Evolutionary conservation across 1,140 invertebrate genomes (phyloP), one percentile per base, ranked within the genome.

Genomic region (Doryteuthis pealeii): DNA sequence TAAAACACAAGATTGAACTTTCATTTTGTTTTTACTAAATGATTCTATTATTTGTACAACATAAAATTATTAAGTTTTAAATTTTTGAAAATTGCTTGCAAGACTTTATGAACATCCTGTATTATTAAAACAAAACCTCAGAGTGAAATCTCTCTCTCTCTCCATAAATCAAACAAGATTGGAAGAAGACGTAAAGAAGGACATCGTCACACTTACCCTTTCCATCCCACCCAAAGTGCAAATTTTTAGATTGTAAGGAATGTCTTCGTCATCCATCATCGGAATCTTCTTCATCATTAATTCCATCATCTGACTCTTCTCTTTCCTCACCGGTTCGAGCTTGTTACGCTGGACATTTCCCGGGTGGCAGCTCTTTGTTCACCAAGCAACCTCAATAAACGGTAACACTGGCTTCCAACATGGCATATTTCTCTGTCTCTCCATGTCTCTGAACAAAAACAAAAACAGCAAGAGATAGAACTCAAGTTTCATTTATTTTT

Each of bases 171-270:
- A 49, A 10, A 49, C 45, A 49, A 10, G n/a, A n/a, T n/a, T n/a
- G 22, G 10, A 49, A 0, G 45, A 22, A 15, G 45, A 22, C 1
- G 45, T 1, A 15, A 22, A 49, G 12, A 22, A 49, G 12, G 22
- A 49, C 22, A 15, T 22, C 14, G 22, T 65, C 49, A 70, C 28
- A 76, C 70, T 79, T 85, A 93, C n/a, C 92, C 90, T 99, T 99
- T 69, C 98, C 98, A 90, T 99, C 98, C 98, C 98, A 99, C 8
- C 98, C 98, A 0, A 99, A 90, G 1, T 98, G 98, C 43, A 99
- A 88, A 90, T 99, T 99, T 89, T 99, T 99, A 0, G 98, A 90
- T 99, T 99, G 87, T 99, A 99, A 0, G 97, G 96, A 62, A 99
- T 94, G 80, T 95, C 94, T 85, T 96, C 94, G 68, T 95, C 94